phyloP scores from a whole-genome alignment of 1,140 invertebrate genomes.

The Drosophila nigrodunni region DNA sequence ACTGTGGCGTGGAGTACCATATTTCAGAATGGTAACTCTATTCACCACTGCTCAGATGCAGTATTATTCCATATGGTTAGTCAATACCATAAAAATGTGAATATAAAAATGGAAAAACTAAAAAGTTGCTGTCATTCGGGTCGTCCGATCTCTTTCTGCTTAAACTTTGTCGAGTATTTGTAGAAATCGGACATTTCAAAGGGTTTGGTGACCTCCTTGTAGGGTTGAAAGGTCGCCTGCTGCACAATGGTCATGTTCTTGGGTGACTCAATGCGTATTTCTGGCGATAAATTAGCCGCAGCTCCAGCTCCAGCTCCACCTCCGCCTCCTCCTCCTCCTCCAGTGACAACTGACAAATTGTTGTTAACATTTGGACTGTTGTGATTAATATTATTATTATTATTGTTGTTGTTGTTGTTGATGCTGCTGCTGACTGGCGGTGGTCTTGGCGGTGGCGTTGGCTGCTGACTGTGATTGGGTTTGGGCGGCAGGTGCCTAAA shows the following conservation, averaged over 20 bases:
- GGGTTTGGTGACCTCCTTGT: slow-evolving; percentile 96
- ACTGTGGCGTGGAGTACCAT: slow-evolving; percentile 1
- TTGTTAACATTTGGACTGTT: slow-evolving; percentile 38
- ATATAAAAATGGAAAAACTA: neutral
- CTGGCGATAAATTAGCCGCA: slow-evolving; percentile 73
- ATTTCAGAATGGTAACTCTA: slow-evolving; percentile 10
- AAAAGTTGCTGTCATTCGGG: slow-evolving; percentile 58
- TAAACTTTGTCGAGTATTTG: slow-evolving; percentile 97
- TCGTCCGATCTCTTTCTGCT: slow-evolving; percentile 86
- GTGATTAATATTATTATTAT: neutral
- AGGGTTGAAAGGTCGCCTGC: slow-evolving; percentile 94
- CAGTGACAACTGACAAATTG: slow-evolving; percentile 67
- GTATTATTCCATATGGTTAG: slow-evolving; percentile 6
- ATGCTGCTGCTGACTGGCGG: slow-evolving; percentile 58
- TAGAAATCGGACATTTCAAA: slow-evolving; percentile 99
- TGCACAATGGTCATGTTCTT: slow-evolving; percentile 94
- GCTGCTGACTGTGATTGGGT: slow-evolving; percentile 68
- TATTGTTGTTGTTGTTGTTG: slow-evolving; percentile 46
- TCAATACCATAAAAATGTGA: slow-evolving; percentile 3
- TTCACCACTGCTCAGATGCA: slow-evolving; percentile 1
- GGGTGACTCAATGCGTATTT: slow-evolving; percentile 89
- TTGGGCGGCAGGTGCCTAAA: slow-evolving; percentile 72
- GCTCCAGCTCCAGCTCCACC: slow-evolving; percentile 50
- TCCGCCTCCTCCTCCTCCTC: too few species aligned
- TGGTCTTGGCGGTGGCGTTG: slow-evolving; percentile 83